Conservation (phyloP, 2,113 vertebrate species). For the Colaptes auratus region DNA sequence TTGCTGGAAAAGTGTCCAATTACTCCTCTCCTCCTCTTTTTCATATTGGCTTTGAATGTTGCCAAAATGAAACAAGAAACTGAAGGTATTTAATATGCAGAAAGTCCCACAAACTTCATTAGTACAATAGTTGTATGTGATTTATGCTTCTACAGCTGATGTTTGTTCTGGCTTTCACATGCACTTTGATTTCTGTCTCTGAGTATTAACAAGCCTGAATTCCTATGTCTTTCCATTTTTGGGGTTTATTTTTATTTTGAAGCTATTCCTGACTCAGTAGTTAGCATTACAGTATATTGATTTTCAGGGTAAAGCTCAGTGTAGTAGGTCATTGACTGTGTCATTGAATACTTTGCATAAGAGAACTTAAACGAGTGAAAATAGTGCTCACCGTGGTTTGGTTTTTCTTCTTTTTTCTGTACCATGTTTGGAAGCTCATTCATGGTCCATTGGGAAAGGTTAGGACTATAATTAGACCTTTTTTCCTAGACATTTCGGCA, state of each 20-base stretch:
- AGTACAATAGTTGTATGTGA: background rate
- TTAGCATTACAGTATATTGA: background rate
- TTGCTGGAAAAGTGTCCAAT: background rate
- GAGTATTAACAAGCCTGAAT: background rate
- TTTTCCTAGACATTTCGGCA: slow-evolving; percentile 74
- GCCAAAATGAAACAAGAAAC: background rate
- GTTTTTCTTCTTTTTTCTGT: background rate
- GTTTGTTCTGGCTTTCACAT: background rate
- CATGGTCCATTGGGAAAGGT: slow-evolving; percentile 76
- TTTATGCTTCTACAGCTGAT: background rate
- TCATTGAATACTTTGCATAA: background rate
- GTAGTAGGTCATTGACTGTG: background rate
- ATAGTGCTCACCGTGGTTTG: background rate
- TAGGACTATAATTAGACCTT: slow-evolving; percentile 80
- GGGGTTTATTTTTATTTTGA: background rate
- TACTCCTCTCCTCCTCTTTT: background rate
- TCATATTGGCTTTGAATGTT: background rate
- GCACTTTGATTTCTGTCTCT: background rate
- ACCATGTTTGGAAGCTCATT: slow-evolving; percentile 73
- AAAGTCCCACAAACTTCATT: background rate
- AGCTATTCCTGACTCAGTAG: background rate
- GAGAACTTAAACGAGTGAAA: slow-evolving; percentile 33
- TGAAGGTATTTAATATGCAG: background rate
- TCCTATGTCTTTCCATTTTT: background rate
- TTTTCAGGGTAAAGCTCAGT: background rate